These are phyloP conservation scores for Sparidentex hasta DNA, from an alignment of 2,797 vertebrate species.

Conservation along the genomic window DNA sequence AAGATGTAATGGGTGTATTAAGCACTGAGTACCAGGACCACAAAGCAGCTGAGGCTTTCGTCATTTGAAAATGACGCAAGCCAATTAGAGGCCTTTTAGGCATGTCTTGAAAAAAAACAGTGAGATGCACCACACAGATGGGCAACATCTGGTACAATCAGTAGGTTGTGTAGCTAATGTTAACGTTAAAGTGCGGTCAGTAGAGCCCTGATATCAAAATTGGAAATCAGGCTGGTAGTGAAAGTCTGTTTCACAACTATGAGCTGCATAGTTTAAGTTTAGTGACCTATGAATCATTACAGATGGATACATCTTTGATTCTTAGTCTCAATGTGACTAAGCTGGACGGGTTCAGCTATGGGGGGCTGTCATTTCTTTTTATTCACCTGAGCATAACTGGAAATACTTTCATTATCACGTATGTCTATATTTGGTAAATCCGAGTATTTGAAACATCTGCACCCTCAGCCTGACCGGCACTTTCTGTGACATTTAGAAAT, in stretches of 20 bases:
- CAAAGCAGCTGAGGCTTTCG: too few relatives aligned
- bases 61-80: too few relatives aligned
- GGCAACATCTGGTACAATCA: not conserved
- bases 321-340: not conserved
- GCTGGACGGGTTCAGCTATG: not conserved
- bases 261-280: not conserved
- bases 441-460: constrained; percentile 25
- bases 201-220: not conserved
- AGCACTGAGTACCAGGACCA: too few relatives aligned
- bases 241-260: constrained; percentile 11
- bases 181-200: not conserved
- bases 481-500: constrained; percentile 50
- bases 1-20: too few relatives aligned
- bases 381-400: constrained; percentile 11
- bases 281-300: not conserved
- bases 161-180: not conserved
- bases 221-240: constrained; percentile 7
- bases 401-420: constrained; percentile 35
- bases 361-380: constrained; percentile 19
- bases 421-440: not conserved
- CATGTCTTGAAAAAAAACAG: too few relatives aligned
- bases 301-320: not conserved
- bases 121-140: too few relatives aligned
- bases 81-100: too few relatives aligned
- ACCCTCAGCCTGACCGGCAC: not conserved